Conservation (phyloP, 2,113 vertebrate genomes). For the Sceloporus tristichus region DNA sequence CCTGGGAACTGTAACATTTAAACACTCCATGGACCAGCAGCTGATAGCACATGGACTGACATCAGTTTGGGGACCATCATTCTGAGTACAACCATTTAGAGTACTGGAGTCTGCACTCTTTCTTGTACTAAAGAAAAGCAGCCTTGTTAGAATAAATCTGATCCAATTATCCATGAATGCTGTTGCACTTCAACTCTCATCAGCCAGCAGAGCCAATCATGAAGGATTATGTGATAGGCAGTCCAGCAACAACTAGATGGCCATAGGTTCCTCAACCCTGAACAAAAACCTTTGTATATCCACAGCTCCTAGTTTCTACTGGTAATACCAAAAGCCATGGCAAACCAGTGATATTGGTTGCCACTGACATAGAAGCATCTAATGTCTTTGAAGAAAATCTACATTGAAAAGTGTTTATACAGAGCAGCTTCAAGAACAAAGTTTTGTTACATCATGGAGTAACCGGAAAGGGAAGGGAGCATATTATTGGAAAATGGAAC, state of each 20-base stretch:
- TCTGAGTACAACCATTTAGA: too few relatives aligned
- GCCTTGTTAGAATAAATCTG: background rate
- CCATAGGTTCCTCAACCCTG: too few relatives aligned
- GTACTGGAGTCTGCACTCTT: too few relatives aligned
- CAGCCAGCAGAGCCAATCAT: too few relatives aligned
- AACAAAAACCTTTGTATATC: too few relatives aligned
- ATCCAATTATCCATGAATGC: background rate
- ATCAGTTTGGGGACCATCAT: too few relatives aligned
- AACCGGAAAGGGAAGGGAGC: background rate
- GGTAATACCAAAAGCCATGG: background rate
- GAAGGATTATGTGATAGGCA: too few relatives aligned
- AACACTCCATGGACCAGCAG: too few relatives aligned
- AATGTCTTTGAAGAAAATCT: background rate
- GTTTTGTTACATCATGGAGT: background rate
- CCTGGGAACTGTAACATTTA: too few relatives aligned
- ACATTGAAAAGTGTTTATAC: background rate
- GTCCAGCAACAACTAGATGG: too few relatives aligned
- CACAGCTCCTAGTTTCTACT: background rate
- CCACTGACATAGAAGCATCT: background rate
- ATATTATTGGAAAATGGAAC: conserved; percentile 7
- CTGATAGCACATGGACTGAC: too few relatives aligned
- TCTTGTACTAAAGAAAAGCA: background rate
- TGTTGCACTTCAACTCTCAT: too few relatives aligned
- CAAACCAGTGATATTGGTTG: background rate
- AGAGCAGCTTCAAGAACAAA: background rate